Base-by-base conservation (phyloP, 2,113 vertebrate species). In the Oreocharis arfaki region DNA sequence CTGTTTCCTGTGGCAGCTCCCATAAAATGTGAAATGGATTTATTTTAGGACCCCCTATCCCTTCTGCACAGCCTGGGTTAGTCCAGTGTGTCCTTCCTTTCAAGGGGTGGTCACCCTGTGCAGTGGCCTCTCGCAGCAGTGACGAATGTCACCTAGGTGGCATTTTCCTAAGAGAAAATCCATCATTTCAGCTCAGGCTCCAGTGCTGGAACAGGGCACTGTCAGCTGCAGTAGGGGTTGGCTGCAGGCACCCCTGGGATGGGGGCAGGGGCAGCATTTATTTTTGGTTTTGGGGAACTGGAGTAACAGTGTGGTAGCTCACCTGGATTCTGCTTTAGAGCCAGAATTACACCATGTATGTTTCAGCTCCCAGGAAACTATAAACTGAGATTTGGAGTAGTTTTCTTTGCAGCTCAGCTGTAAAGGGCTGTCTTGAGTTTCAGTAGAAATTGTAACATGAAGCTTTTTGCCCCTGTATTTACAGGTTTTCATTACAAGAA, bases 21-120 rank as follows among this genome's bases (percentile, higher is more conserved):
- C 9, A 12, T 53, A 59, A 70, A n/a, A 39, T 0, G 21, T 57
- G 39, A 53, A n/a, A 23, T 32, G 19, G 35, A 30, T 73, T 60
- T 42, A 13, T 59, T 84, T 69, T n/a, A 61, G 67, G 27, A 30
- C 22, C 33, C 61, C 24, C 26, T 5, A 3, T 16, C 60, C 60
- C 26, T 44, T 47, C 39, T 53, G 60, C 33, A 27, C 19, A 28
- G 70, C 44, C 44, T 18, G 6, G 35, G 17, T 22, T 21, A 19
- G 50, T 14, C 42, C 33, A 9, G 19, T 3, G 3, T 3, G 5
- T 32, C 35, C 32, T 32, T 60, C 50, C 41, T 50, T 49, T 19
- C 39, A 4, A 1, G 3, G 39, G 17, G 4, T 3, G 10, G 13
- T 15, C 12, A 9, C 1, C 0, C 32, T 5, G 3, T 9, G 1